These are phyloP conservation scores for Beris morrisii DNA, from an alignment of 2,888 invertebrate genomes.

Conservation along the genomic window DNA sequence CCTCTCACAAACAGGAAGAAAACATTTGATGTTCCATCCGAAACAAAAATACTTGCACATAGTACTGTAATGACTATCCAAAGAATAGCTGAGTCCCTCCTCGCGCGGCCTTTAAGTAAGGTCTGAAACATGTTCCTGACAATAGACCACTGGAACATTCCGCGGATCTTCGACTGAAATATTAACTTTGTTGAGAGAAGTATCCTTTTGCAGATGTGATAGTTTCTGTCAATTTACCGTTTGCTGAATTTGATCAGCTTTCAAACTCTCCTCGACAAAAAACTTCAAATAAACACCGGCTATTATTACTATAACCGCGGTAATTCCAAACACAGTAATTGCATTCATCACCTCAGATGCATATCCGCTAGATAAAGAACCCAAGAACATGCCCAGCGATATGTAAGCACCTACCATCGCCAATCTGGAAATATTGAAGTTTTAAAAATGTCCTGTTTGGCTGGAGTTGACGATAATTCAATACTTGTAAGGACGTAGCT, in stretches of 20 bases:
- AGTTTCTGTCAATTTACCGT: neutral
- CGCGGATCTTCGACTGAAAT: slow-evolving; percentile 30
- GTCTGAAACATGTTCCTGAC: slow-evolving; percentile 36
- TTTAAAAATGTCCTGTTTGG: neutral
- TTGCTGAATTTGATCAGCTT: neutral
- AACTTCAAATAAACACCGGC: neutral
- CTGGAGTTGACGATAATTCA: neutral
- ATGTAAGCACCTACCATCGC: slow-evolving; percentile 12
- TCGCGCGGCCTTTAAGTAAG: slow-evolving; percentile 33
- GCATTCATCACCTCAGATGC: neutral
- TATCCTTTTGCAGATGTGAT: neutral
- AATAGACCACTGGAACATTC: slow-evolving; percentile 34
- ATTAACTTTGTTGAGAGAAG: neutral
- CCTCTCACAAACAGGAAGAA: slow-evolving; percentile 58
- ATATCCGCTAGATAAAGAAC: slow-evolving; percentile 9
- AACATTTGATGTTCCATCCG: slow-evolving; percentile 55
- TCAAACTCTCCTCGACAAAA: slow-evolving; percentile 15
- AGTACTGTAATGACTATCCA: slow-evolving; percentile 33
- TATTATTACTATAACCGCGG: neutral
- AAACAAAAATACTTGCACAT: slow-evolving; percentile 38
- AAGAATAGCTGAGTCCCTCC: slow-evolving; percentile 34
- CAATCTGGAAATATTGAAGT: slow-evolving; percentile 10
- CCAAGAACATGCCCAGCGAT: slow-evolving; percentile 10
- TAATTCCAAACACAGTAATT: neutral
- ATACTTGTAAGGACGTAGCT: slow-evolving; percentile 66